A percentile compares a stretch with the other conserved stretches of the same genome.
These are phyloP conservation scores for Arctocebus calabarensis DNA, from an alignment of 2,797 vertebrate genomes.

Conservation along the genomic window DNA sequence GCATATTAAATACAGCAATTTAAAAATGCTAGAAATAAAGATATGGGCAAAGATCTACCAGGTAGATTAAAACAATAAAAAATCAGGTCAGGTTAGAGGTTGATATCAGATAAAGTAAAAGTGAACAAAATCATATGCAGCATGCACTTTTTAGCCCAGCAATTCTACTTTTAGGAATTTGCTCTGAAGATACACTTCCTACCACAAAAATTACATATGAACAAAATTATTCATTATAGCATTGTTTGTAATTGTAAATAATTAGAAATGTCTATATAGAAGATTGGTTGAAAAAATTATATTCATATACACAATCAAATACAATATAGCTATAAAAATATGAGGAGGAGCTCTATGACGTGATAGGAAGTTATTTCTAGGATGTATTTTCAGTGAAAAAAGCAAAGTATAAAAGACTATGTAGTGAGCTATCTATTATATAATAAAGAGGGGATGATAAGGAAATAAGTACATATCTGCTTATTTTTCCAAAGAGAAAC, in stretches of 20 bases:
- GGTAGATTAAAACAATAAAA: not conserved
- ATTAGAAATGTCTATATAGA: not conserved
- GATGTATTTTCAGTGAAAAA: not conserved
- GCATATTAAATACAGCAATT: not conserved
- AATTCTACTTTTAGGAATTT: not conserved
- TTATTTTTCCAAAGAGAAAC: not conserved
- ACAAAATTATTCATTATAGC: not conserved
- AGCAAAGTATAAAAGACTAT: not conserved
- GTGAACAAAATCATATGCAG: not conserved
- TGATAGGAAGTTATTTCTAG: conserved; percentile 1
- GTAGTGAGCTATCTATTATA: not conserved
- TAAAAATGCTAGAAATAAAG: not conserved
- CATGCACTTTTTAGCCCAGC: not conserved
- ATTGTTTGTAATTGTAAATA: not conserved
- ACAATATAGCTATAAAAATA: not conserved
- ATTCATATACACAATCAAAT: not conserved
- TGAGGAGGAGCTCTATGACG: not conserved
- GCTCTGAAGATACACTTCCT: not conserved
- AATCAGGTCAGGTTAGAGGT: not conserved
- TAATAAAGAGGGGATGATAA: conserved; percentile 17
- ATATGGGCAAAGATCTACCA: not conserved
- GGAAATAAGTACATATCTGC: not conserved
- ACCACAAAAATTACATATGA: not conserved
- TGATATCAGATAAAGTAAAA: not conserved
- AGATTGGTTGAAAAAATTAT: not conserved